Conservation (phyloP, 2,888 invertebrate genomes). For the Lydus trimaculatus region DNA sequence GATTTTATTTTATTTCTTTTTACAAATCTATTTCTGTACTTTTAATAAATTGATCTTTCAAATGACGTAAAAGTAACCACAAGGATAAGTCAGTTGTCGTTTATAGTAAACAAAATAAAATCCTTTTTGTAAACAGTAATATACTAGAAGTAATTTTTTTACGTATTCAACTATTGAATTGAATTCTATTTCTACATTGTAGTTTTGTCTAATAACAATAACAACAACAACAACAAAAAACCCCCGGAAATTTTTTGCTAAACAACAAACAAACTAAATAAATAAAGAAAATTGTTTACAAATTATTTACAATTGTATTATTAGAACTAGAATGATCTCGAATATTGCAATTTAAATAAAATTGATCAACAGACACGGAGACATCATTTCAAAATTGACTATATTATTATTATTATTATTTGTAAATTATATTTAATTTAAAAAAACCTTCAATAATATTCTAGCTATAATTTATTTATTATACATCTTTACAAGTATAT, state of each 20-base stretch:
- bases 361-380: background rate
- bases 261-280: background rate
- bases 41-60: background rate
- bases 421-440: background rate
- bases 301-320: background rate
- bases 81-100: background rate
- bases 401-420: background rate
- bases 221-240: background rate
- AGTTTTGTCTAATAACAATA: background rate
- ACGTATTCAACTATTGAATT: background rate
- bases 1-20: background rate
- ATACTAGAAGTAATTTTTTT: too few relatives aligned
- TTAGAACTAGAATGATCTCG: constrained; percentile 2
- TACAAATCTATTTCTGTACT: background rate
- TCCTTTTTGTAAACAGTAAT: too few relatives aligned
- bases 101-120: background rate
- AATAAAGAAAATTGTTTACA: background rate
- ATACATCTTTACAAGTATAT: background rate
- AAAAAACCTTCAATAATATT: background rate
- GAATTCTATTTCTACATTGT: background rate
- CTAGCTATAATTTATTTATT: background rate
- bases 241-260: background rate
- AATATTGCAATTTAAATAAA: background rate
- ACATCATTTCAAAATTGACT: background rate
- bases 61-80: background rate